These are phyloP conservation scores for Isoperla grammatica DNA, from an alignment of 2,888 invertebrate genomes.

Conservation along the genomic window DNA sequence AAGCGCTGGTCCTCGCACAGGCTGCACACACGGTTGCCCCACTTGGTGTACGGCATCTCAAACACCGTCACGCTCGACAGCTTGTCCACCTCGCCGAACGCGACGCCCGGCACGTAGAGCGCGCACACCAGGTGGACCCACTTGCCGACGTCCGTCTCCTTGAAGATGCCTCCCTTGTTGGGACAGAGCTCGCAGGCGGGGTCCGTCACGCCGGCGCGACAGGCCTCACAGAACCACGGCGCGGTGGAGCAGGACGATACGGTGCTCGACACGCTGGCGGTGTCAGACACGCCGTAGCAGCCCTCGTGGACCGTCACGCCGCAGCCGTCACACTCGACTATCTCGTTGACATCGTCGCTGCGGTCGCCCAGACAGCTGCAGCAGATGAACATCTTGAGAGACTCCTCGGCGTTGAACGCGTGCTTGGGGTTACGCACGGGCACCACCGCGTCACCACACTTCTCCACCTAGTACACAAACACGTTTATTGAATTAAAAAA, in stretches of 20 bases:
- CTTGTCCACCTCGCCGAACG: conserved; percentile 91
- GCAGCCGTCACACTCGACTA: conserved; percentile 95
- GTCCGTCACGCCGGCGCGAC: conserved; percentile 81
- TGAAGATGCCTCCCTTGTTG: conserved; percentile 85
- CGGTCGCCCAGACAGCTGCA: conserved; percentile 89
- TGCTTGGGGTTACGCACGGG: conserved; percentile 27
- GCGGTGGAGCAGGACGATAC: conserved; percentile 94
- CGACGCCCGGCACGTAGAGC: conserved; percentile 93
- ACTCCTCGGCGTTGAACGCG: conserved; percentile 39
- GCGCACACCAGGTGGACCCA: conserved; percentile 99
- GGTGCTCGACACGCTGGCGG: conserved; percentile 85
- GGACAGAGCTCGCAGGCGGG: conserved; percentile 96
- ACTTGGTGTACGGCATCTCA: conserved; percentile 95
- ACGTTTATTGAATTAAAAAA: conserved; percentile 38
- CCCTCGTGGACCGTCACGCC: conserved; percentile 96
- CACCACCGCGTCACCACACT: too few relatives aligned
- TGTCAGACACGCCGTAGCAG: conserved; percentile 92
- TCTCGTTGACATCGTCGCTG: conserved; percentile 91
- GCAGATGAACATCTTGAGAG: conserved; percentile 75
- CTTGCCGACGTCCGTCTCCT: conserved; percentile 94
- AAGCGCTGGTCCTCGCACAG: conserved; percentile 83
- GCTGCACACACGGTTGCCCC: conserved; percentile 90
- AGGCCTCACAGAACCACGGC: conserved; percentile 99
- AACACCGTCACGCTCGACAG: conserved; percentile 89
- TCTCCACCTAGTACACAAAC: too few relatives aligned